Evolutionary conservation across 2,888 invertebrate species (phyloP).

Genomic region (Lithophane socia): DNA sequence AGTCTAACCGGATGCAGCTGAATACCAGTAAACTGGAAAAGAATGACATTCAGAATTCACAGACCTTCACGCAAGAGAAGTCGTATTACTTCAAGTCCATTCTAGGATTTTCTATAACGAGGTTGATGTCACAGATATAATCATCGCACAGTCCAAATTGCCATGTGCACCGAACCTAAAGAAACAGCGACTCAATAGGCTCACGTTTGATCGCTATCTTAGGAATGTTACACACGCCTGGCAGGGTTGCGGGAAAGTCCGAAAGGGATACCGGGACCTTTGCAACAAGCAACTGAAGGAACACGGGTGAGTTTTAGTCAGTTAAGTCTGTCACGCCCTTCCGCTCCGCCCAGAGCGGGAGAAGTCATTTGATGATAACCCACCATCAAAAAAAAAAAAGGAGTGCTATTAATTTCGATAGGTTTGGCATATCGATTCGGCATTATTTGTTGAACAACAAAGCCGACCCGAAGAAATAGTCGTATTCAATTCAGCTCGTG

Average conservation of each 20-base stretch:
- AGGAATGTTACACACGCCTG: neutral
- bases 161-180: neutral
- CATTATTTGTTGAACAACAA: neutral
- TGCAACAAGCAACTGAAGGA: too few species aligned
- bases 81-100: neutral
- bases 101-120: neutral
- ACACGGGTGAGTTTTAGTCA: too few species aligned
- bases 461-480: neutral
- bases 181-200: neutral
- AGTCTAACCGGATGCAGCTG: too few species aligned
- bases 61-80: neutral
- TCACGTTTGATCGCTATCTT: neutral
- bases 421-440: neutral
- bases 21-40: neutral
- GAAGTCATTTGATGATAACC: too few species aligned
- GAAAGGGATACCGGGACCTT: too few species aligned
- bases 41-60: neutral
- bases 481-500: neutral
- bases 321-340: too few species aligned
- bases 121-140: neutral
- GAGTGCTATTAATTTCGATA: too few species aligned
- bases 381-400: too few species aligned
- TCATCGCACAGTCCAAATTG: neutral
- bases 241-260: too few species aligned
- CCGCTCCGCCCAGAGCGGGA: too few species aligned